phyloP scores from a whole-genome alignment of 2,797 vertebrate genomes.

The Vireo griseus region DNA sequence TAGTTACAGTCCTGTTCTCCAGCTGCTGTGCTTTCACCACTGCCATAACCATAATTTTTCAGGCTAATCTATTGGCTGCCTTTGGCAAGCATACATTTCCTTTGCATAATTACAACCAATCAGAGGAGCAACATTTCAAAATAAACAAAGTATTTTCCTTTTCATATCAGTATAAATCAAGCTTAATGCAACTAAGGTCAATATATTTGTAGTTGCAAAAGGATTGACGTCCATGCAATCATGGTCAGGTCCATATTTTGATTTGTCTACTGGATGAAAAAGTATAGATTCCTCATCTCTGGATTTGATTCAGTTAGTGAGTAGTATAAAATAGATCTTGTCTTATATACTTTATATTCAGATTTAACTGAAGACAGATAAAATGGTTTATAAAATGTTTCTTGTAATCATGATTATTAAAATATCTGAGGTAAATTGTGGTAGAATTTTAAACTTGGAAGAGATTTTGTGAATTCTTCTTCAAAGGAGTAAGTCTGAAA shows the following conservation, averaged over 20 bases:
- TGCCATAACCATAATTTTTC: not conserved
- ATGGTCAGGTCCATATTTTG: not conserved
- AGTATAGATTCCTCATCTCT: not conserved
- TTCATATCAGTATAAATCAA: not conserved
- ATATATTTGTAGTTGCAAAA: not conserved
- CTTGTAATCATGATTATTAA: not conserved
- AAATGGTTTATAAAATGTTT: not conserved
- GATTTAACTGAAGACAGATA: not conserved
- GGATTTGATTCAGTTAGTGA: not conserved
- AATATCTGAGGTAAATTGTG: not conserved
- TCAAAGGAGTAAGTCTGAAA: not conserved
- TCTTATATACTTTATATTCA: not conserved
- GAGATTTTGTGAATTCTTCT: not conserved
- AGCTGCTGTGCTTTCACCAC: not conserved
- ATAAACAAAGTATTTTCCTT: not conserved
- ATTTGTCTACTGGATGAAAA: not conserved
- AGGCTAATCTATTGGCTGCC: not conserved
- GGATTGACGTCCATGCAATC: not conserved
- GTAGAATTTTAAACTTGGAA: not conserved
- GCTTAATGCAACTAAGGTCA: not conserved
- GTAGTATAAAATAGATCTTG: not conserved
- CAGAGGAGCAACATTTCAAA: not conserved
- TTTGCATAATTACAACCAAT: not conserved
- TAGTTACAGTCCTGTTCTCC: not conserved
- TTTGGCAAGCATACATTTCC: not conserved